Base-by-base conservation (phyloP, 1,140 invertebrate genomes). In the Heliconius himera region DNA sequence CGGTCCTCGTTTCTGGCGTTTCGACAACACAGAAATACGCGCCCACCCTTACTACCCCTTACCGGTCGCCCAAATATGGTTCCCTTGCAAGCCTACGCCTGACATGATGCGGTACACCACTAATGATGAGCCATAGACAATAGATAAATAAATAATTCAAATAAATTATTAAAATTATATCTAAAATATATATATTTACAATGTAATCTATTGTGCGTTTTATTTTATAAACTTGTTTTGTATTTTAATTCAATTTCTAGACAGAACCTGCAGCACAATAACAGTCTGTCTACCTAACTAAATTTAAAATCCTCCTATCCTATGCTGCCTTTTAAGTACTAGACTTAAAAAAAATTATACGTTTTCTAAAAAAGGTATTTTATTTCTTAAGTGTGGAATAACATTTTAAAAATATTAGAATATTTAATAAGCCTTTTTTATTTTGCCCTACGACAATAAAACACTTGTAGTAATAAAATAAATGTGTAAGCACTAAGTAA, bases 1-100 rank as follows among this genome's bases (percentile, higher is more conserved):
- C 90, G 95, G 94, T 2, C 94, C 95, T 5, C 90, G 95, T 20
- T 96, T 95, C 87, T 97, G 96, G 96, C 95, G 95, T 73, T 96
- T 96, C 89, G 95, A 97, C 87, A 96, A 96, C 88, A 81, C 85
- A 26, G 87, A 90, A 77, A 91, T 95, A 3, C 92, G 95, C 18
- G 91, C 95, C 0, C 91, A 95, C 79, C 93, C 91, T 79, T 92
- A 95, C 83, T 96, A 95, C 85, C 96, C 96, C 49, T 85, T 96
- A 81, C 95, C 95, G 16, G 91, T 95, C 3, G 94, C 95, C 11
- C 95, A 95, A 85, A 89, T 95, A 76, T 97, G 96, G 96, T 94
- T 96, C 77, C 95, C 95, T 33, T 97, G 96, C 80, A 85, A 97
- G 95, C 2, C 93, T 94, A 87, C 84, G 16, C 6, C 95, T 89